Percentiles rank a stretch among this genome's conserved stretches.
These are phyloP conservation scores for Sinocyclocheilus maitianheensis DNA, from an alignment of 2,113 vertebrate genomes.

Conservation along the genomic window DNA sequence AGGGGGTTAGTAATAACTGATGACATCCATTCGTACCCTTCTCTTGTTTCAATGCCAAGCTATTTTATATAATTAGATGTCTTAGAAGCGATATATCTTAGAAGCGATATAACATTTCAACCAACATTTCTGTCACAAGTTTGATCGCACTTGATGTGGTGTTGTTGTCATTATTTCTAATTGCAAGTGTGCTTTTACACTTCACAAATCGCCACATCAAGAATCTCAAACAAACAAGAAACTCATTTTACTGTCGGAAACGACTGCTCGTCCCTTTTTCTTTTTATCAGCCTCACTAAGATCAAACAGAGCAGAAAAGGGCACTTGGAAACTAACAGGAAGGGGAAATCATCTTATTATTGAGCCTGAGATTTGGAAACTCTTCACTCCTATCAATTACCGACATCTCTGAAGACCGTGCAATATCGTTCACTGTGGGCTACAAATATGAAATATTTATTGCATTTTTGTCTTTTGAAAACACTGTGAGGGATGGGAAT, in stretches of 20 bases:
- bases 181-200: constrained; percentile 1
- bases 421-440: constrained; percentile 39
- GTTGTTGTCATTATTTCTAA: constrained; percentile 22
- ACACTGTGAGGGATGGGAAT: not conserved
- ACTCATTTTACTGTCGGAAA: not conserved
- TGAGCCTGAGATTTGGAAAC: constrained; percentile 19
- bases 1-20: constrained; percentile 41
- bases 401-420: constrained; percentile 26
- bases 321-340: constrained; percentile 2
- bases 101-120: not conserved
- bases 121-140: constrained; percentile 6
- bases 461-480: constrained; percentile 59
- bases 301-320: constrained; percentile 10
- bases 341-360: constrained; percentile 22
- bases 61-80: constrained; percentile 20
- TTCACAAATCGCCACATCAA: not conserved
- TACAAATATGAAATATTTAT: constrained; percentile 61
- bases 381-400: constrained; percentile 7
- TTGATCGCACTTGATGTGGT: not conserved
- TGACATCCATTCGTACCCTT: constrained; percentile 21
- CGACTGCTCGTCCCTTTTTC: not conserved
- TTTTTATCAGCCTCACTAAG: not conserved
- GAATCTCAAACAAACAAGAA: not conserved
- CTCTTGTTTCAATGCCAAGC: constrained; percentile 13
- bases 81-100: not conserved